Base-by-base conservation (phyloP, 2,888 invertebrate species). In the Eupeodes luniger region DNA sequence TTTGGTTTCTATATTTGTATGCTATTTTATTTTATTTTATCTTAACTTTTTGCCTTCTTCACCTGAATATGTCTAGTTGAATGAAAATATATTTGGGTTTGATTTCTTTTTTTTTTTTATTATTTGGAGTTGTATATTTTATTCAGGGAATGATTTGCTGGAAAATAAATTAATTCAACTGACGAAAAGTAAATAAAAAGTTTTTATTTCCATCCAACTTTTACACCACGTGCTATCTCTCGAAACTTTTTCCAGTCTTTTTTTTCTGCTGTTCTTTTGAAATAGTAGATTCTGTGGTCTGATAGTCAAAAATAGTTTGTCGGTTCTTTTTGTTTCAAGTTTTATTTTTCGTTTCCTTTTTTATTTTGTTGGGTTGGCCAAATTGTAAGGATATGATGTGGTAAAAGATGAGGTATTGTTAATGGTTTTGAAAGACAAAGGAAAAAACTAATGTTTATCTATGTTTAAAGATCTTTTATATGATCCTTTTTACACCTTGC, bases 111-210 rank as follows among this genome's bases (percentile, higher is more conserved):
- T n/a, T n/a, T 82, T 67, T 51, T 81, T 27, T 27, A 27, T 27
- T 27, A 27, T 27, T 27, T 2, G 27, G 27, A 27, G n/a, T 16
- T n/a, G 40, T 61, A 77, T 69, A 61, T 69, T 70, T 61, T 55
- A 12, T 75, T 75, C 40, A 47, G 19, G 7, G 51, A 83, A 87
- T 87, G 76, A 87, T 83, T 87, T 87, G 67, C 77, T 83, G 83
- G 83, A 83, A 83, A 87, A 80, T 87, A 87, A 84, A 87, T 87
- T 83, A 84, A 84, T 84, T 84, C 87, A 87, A 67, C 74, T 53
- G 55, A 77, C 76, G 76, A 64, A 72, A 51, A 74, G 81, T 70
- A 27, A 75, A 64, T 72, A 66, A 77, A 83, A 83, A 87, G 49
- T 83, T 83, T 86, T 53, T 57, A 9, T 27, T 57, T 57, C 16